Percentiles rank a stretch among this genome's conserved stretches.
These are phyloP conservation scores for Drosophila falleni DNA, from an alignment of 2,888 invertebrate species.

Conservation along the genomic window DNA sequence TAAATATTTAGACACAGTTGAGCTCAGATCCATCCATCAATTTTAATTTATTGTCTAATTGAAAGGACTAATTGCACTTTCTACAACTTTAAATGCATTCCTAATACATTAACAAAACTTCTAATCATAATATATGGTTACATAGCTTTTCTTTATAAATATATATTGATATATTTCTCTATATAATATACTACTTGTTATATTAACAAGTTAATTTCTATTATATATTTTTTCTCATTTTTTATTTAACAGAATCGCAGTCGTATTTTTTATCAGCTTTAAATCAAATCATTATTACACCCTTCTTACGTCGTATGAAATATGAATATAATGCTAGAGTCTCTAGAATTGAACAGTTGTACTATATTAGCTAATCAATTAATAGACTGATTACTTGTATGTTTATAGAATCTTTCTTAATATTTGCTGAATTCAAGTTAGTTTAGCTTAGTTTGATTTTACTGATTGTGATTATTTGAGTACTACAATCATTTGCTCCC, in stretches of 20 bases:
- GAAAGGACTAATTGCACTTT: too few relatives aligned
- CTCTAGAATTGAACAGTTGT: not conserved
- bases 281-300: not conserved
- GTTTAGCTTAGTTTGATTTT: slow-evolving; percentile 3
- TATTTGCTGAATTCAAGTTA: slow-evolving; percentile 13
- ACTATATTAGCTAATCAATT: not conserved
- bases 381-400: not conserved
- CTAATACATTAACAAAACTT: too few relatives aligned
- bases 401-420: not conserved
- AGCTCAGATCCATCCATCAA: not conserved
- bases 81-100: too few relatives aligned
- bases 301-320: not conserved
- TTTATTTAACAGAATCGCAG: not conserved
- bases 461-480: slow-evolving; percentile 17
- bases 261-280: not conserved
- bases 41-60: too few relatives aligned
- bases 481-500: not conserved
- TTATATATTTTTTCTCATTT: too few relatives aligned
- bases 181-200: too few relatives aligned
- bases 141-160: too few relatives aligned
- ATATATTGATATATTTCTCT: too few relatives aligned
- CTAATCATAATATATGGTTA: too few relatives aligned
- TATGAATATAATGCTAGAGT: not conserved
- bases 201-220: too few relatives aligned
- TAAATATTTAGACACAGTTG: not conserved